These are phyloP conservation scores for Lepilemur septentrionalis DNA, from an alignment of 2,797 vertebrate species.

Conservation along the genomic window DNA sequence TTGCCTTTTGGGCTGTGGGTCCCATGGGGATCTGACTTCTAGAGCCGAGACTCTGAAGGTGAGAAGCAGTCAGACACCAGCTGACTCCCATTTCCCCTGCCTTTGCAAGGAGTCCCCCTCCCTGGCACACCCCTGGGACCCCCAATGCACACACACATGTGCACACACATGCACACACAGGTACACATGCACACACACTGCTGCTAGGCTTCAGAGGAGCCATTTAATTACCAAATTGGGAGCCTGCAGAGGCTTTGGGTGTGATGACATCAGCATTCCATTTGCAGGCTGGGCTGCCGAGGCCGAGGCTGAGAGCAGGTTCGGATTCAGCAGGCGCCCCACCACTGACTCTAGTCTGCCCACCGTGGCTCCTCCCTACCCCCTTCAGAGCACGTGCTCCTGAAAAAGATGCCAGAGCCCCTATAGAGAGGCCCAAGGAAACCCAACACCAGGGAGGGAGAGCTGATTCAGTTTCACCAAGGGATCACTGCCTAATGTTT, in stretches of 20 bases:
- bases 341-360: not conserved
- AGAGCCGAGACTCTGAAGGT: not conserved
- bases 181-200: not conserved
- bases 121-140: not conserved
- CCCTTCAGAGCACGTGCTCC: not conserved
- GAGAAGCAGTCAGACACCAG: not conserved
- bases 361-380: rapidly evolving
- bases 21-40: not conserved
- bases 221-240: conserved; percentile 68
- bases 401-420: not conserved
- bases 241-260: conserved; percentile 58
- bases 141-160: not conserved
- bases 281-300: conserved; percentile 43
- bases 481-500: not conserved
- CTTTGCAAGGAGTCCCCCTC: not conserved
- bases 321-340: rapidly evolving
- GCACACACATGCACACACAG: not conserved
- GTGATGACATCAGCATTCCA: conserved; percentile 68
- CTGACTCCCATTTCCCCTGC: not conserved
- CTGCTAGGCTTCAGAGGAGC: not conserved
- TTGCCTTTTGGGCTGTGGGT: not conserved
- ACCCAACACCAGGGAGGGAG: not conserved
- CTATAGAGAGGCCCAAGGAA: not conserved
- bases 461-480: not conserved
- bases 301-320: not conserved